Percentiles rank a stretch among this genome's conserved stretches.
Conservation (phyloP, 2,888 invertebrate genomes). For the Pseudanteris insignis region DNA sequence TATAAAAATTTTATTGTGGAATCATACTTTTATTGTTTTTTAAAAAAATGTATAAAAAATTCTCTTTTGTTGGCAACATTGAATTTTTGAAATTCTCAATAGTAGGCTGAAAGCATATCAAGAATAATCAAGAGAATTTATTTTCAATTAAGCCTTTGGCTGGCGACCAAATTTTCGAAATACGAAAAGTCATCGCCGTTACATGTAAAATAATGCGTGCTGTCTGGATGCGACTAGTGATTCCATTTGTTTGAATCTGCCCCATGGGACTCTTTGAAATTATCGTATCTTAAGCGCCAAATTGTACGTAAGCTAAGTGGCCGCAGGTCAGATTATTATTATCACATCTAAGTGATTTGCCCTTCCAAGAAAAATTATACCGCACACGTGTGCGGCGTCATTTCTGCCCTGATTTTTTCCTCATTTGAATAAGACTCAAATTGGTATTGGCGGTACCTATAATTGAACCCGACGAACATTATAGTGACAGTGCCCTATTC, state of each 20-base stretch:
- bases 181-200: neutral
- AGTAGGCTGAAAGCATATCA: no score
- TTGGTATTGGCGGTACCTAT: constrained; percentile 49
- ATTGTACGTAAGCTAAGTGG: constrained; percentile 63
- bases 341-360: constrained; percentile 53
- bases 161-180: neutral
- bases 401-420: constrained; percentile 50
- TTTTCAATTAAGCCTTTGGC: no score
- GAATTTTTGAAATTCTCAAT: no score
- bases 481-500: constrained; percentile 10
- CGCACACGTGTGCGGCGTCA: constrained; percentile 46
- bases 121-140: no score
- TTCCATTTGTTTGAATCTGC: constrained; percentile 30
- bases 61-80: no score
- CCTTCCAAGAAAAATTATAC: constrained; percentile 60
- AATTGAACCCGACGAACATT: constrained; percentile 16
- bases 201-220: constrained; percentile 3
- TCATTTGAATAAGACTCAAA: constrained; percentile 60
- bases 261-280: constrained; percentile 34
- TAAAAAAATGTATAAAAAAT: no score
- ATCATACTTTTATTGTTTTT: no score
- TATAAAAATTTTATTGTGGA: no score
- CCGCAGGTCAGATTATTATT: constrained; percentile 61
- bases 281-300: constrained; percentile 56
- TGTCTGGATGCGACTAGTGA: constrained; percentile 22